These are phyloP conservation scores for Leptopilina drosophilae DNA, from an alignment of 2,888 invertebrate genomes.

Conservation along the genomic window DNA sequence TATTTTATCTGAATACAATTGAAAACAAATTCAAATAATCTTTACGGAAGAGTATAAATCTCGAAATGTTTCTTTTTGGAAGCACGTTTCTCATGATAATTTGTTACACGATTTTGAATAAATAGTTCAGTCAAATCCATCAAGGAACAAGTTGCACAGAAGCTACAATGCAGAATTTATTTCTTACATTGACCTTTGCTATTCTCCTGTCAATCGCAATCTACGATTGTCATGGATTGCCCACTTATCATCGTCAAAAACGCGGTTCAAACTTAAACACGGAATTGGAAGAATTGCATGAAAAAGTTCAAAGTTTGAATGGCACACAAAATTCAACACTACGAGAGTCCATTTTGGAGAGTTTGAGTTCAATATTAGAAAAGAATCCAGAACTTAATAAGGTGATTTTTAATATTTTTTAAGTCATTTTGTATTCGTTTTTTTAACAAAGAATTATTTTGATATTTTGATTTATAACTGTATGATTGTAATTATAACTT, in stretches of 20 bases:
- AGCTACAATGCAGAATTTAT: slow-evolving; percentile 14
- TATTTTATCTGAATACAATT: not conserved
- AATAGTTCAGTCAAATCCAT: not conserved
- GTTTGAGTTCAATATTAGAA: no score
- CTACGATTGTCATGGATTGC: slow-evolving; percentile 21
- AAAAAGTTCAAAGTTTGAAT: not conserved
- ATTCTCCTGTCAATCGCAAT: not conserved
- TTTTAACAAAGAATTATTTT: no score
- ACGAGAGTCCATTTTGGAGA: not conserved
- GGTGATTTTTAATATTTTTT: no score
- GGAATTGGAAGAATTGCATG: not conserved
- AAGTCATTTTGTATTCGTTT: no score
- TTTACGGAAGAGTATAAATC: slow-evolving; percentile 28
- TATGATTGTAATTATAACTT: no score
- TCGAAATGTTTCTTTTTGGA: slow-evolving; percentile 3
- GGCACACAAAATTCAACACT: not conserved
- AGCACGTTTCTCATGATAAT: slow-evolving; percentile 19
- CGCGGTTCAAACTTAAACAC: not conserved
- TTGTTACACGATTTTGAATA: not conserved
- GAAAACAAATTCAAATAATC: not conserved
- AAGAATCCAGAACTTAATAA: no score
- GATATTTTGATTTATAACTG: no score
- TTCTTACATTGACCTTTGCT: not conserved
- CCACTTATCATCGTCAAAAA: not conserved
- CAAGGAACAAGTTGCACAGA: slow-evolving; percentile 10